These are phyloP conservation scores for Lepidocyrtinus sp. DNA, from an alignment of 2,888 invertebrate genomes.

Conservation along the genomic window DNA sequence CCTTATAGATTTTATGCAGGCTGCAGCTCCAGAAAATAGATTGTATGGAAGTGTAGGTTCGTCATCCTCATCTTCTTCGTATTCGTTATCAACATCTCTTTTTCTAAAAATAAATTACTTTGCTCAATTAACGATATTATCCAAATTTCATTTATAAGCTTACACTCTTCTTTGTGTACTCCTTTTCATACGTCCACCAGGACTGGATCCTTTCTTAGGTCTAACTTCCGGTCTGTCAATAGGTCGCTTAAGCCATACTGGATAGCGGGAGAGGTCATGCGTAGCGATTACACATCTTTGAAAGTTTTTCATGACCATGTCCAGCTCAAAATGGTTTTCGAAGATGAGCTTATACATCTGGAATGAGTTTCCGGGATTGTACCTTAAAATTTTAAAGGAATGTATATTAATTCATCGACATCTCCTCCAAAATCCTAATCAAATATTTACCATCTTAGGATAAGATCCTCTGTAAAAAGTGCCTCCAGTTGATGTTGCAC, in stretches of 20 bases:
- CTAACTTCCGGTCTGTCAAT: constrained; percentile 61
- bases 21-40: constrained; percentile 39
- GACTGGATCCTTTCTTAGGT: neutral
- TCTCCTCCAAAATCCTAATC: too few species aligned
- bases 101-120: constrained; percentile 22
- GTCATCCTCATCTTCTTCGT: constrained; percentile 38
- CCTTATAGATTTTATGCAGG: constrained; percentile 40
- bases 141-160: neutral
- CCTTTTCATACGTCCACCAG: constrained; percentile 14
- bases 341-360: constrained; percentile 62
- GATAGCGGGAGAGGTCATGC: constrained; percentile 52
- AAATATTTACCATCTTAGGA: constrained; percentile 61
- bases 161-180: neutral
- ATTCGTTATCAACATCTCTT: constrained; percentile 28
- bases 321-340: constrained; percentile 59
- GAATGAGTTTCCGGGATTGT: constrained; percentile 60
- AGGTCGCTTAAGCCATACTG: constrained; percentile 64
- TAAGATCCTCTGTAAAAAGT: constrained; percentile 61
- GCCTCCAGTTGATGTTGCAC: constrained; percentile 63
- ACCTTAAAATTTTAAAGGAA: too few species aligned
- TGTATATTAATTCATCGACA: too few species aligned
- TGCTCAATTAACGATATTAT: neutral
- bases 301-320: constrained; percentile 62
- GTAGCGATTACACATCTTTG: constrained; percentile 61
- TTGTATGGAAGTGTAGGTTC: constrained; percentile 28